Percentiles rank a stretch among this genome's conserved stretches.
Evolutionary conservation across 2,888 invertebrate genomes (phyloP).

Genomic region (Hydraecia micacea): DNA sequence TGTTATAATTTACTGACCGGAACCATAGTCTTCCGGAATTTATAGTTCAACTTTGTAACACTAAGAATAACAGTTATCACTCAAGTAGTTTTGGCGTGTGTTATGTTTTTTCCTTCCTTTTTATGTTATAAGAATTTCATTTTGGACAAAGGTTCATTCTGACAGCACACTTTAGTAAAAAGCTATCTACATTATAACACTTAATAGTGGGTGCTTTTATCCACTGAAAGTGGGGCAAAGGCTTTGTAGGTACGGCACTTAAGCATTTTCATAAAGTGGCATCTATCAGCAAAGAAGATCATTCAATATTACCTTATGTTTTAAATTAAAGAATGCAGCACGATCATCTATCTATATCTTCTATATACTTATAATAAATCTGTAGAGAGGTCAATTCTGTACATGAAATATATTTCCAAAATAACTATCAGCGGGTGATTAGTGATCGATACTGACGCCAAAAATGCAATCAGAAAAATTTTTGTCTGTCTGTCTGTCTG

Average conservation of each 20-base stretch:
- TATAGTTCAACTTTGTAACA: slow-evolving; percentile 36
- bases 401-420: too few relatives aligned
- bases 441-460: too few relatives aligned
- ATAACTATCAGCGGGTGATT: too few relatives aligned
- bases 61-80: not conserved
- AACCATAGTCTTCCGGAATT: slow-evolving; percentile 37
- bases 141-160: not conserved
- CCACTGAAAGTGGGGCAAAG: slow-evolving; percentile 20
- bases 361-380: too few relatives aligned
- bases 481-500: too few relatives aligned
- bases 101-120: slow-evolving; percentile 16
- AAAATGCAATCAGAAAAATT: too few relatives aligned
- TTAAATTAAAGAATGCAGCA: slow-evolving; percentile 7
- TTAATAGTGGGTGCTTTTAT: slow-evolving; percentile 17
- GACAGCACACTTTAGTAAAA: slow-evolving; percentile 3
- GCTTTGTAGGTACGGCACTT: not conserved
- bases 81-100: not conserved
- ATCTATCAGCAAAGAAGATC: slow-evolving; percentile 16
- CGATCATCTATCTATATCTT: too few relatives aligned
- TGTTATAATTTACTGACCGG: slow-evolving; percentile 46
- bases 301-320: not conserved
- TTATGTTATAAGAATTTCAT: slow-evolving; percentile 9
- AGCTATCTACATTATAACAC: slow-evolving; percentile 6
- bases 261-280: slow-evolving; percentile 14
- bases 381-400: too few relatives aligned